Percentiles rank a stretch among this genome's conserved stretches.
These are phyloP conservation scores for Cottus gobio DNA, from an alignment of 2,113 vertebrate species.

Conservation along the genomic window DNA sequence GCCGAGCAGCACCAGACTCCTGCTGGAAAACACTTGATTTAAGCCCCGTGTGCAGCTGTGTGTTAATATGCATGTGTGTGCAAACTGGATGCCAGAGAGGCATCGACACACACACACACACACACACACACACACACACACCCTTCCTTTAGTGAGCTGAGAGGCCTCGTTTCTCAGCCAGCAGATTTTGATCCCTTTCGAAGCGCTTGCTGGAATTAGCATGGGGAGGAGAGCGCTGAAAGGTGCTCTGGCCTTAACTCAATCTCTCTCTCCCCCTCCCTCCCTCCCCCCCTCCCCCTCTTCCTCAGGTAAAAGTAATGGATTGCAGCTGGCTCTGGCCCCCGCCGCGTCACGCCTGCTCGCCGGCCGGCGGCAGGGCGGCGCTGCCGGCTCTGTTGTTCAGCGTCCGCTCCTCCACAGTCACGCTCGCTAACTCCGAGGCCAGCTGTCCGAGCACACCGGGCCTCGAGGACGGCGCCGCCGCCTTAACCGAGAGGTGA, in stretches of 20 bases:
- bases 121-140: no score
- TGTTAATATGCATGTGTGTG: conserved; percentile 55
- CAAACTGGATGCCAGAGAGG: conserved; percentile 19
- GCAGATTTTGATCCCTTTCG: conserved; percentile 68
- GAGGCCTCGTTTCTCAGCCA: conserved; percentile 61
- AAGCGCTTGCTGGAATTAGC: conserved; percentile 67
- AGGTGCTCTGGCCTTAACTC: conserved; percentile 73
- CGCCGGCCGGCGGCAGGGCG: no score
- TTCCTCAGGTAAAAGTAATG: conserved; percentile 77
- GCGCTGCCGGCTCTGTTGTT: conserved; percentile 60
- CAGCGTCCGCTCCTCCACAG: conserved; percentile 69
- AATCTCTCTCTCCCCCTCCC: conserved; percentile 36
- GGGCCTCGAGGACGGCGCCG: conserved; percentile 58
- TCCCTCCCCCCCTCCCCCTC: conserved; percentile 27
- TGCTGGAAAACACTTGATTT: conserved; percentile 27
- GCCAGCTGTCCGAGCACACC: conserved; percentile 72
- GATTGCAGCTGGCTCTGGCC: conserved; percentile 70
- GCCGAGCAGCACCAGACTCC: background rate
- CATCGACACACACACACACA: background rate
- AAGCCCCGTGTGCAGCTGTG: conserved; percentile 24
- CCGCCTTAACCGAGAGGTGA: conserved; percentile 73
- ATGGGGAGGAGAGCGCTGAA: conserved; percentile 72
- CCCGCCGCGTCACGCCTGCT: conserved; percentile 68
- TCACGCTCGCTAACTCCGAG: conserved; percentile 73
- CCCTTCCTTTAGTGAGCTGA: conserved; percentile 49